A percentile compares a stretch with the other conserved stretches of the same genome.
Conservation (phyloP, 2,888 invertebrate genomes). For the Meiosimyza decipiens region DNA sequence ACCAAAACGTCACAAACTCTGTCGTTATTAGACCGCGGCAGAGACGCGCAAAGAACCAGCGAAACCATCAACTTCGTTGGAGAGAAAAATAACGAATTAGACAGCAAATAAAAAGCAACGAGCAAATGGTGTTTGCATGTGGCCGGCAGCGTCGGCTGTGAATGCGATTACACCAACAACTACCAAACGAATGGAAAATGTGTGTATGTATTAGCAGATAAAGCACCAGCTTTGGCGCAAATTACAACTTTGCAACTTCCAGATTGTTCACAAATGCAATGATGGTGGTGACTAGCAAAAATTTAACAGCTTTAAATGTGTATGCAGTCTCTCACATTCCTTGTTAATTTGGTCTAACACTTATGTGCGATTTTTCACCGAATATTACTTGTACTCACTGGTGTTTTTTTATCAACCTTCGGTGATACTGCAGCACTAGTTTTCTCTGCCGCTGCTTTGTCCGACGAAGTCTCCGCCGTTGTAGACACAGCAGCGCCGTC, state of each 20-base stretch:
- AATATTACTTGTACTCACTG: conserved; percentile 53
- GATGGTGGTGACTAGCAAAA: not conserved
- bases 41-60: conserved; percentile 12
- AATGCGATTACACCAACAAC: not conserved
- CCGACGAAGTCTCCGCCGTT: conserved; percentile 14
- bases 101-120: not conserved
- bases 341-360: conserved; percentile 10
- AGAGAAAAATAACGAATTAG: not conserved
- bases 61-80: not conserved
- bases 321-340: conserved; percentile 2
- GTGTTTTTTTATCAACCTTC: conserved; percentile 56
- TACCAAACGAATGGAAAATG: not conserved
- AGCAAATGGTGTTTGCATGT: not conserved
- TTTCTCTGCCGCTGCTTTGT: conserved; percentile 35
- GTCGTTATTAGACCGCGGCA: not conserved
- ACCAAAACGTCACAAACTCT: conserved; percentile 41
- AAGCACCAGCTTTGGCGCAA: conserved; percentile 35
- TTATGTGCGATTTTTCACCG: conserved; percentile 23
- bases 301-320: conserved; percentile 16
- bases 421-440: conserved; percentile 40
- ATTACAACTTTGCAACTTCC: conserved; percentile 29
- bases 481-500: conserved; percentile 23
- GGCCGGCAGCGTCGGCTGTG: not conserved
- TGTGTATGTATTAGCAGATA: too few species aligned
- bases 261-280: conserved; percentile 41